Evolutionary conservation across 2,113 vertebrate genomes (phyloP), one percentile per base, ranked within the genome.

Genomic region (Chaetodon trifascialis): DNA sequence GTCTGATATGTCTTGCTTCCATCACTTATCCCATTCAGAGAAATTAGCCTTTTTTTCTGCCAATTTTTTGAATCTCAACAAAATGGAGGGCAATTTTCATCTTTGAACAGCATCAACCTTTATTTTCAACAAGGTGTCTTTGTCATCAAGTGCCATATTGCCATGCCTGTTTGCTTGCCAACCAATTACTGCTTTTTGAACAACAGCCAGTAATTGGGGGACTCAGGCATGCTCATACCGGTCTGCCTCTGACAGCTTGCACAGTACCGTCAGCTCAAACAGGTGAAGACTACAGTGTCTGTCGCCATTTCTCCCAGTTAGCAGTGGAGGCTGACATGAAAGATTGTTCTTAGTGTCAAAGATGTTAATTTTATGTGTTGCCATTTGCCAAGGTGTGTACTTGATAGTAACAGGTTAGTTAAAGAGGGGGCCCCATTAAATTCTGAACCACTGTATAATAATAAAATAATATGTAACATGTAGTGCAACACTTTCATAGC

Each of bases 171-270:
- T 52, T 59, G 51, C 10, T 67, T 56, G 51, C 36, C 63, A 80
- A 64, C 78, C 75, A 88, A 75, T 89, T 86, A 88, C 64, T 47
- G 72, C 69, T 72, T 46, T 79, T 69, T 84, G 49, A 84, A 62
- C 47, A 66, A 16, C 65, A 62, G 60, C 58, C 59, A 36, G 67
- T 83, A 84, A 65, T 84, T 82, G 74, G 56, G 55, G 21, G 59
- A 81, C n/a, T 19, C 0, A 11, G 49, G 44, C 46, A 49, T 0
- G 4, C 46, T 75, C 12, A 46, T 2, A 42, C 19, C 44, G 0
- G 65, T 72, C 52, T 17, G 54, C 54, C 58, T 79, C n/a, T 21
- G 67, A 82, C 76, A 85, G 76, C 60, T 72, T 10, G 12, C 14
- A 51, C 62, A 4, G 56, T 67, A 14, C 56, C 12, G 40, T 78